Base-by-base conservation (phyloP, 2,888 invertebrate species). In the Penaeus monodon region DNA sequence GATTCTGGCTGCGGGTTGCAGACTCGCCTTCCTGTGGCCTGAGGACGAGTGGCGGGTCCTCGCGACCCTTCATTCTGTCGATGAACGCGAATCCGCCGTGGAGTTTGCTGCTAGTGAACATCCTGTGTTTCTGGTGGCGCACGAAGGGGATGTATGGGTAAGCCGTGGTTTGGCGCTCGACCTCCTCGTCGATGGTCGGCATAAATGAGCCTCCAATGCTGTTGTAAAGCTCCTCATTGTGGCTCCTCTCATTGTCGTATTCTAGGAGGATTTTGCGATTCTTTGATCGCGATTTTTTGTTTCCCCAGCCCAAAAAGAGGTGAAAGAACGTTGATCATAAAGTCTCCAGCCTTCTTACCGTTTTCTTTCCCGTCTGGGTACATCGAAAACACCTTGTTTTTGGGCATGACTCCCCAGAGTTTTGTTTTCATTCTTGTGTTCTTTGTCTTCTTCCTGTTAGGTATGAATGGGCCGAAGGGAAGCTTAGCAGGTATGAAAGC, bases 401-500 rank as follows among this genome's bases (percentile, higher is more conserved):
- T 77, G 77, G 77, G 77, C 33, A 73, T 73, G 27, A 38, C 33
- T 38, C 57, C 77, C 17, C 27, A 27, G 22, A 33, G 2, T 27
- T n/a, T 68, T 24, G 33, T 29, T 64, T 14, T 44, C 27, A 22
- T 57, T 22, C 78, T 78, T n/a, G 49, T 29, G 38, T 49, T 84
- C 66, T 57, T 57, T 17, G 20, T 27, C 33, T 65, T 68, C n/a
- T 68, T 63, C 24, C 29, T 10, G 27, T 64, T 79, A 24, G 83
- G 83, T 22, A 87, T 38, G 79, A 87, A 87, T 8, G 86, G 86
- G 29, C 86, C 86, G 70, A 87, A 87, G n/a, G 86, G 86, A 0
- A 87, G 65, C 86, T 87, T 87, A 57, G 83, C 64, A 24, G 86
- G 86, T 70, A 87, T 87, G 79, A 73, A 87, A 7, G 86, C 82